Evolutionary conservation across 2,797 vertebrate genomes (phyloP).

Genomic region (Strix occidentalis): DNA sequence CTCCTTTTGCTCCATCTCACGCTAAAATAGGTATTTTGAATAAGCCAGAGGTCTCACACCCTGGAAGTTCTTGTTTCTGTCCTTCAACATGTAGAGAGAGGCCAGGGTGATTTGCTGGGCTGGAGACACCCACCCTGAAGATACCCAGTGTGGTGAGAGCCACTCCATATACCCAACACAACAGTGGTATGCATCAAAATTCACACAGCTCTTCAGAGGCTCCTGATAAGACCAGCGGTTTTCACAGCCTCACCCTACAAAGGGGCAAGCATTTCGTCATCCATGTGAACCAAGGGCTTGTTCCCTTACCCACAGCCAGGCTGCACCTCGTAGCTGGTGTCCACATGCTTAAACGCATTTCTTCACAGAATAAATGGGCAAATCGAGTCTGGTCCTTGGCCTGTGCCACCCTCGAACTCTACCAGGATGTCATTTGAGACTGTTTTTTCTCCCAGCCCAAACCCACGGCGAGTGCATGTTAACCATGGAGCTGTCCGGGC

Average conservation of each 20-base stretch:
- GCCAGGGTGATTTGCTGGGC: no score
- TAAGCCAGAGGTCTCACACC: no score
- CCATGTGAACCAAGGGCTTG: neutral
- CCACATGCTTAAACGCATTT: neutral
- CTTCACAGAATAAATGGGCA: neutral
- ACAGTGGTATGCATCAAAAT: neutral
- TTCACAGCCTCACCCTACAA: neutral
- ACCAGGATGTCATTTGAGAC: neutral
- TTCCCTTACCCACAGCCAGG: neutral
- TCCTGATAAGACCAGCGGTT: neutral
- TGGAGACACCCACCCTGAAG: no score
- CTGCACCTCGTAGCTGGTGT: neutral
- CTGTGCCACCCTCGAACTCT: neutral
- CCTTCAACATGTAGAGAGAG: no score
- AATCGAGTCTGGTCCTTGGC: neutral
- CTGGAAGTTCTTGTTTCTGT: no score
- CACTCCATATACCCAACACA: neutral
- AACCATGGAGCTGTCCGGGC: neutral
- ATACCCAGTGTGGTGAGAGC: neutral
- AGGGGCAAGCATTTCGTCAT: neutral
- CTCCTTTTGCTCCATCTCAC: no score
- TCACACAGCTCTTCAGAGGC: neutral
- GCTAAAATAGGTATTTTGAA: no score
- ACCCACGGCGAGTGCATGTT: accelerated
- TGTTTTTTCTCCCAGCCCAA: neutral